Evolutionary conservation across 1,140 invertebrate species (phyloP).

Genomic region (Drosophila ficusphila): DNA sequence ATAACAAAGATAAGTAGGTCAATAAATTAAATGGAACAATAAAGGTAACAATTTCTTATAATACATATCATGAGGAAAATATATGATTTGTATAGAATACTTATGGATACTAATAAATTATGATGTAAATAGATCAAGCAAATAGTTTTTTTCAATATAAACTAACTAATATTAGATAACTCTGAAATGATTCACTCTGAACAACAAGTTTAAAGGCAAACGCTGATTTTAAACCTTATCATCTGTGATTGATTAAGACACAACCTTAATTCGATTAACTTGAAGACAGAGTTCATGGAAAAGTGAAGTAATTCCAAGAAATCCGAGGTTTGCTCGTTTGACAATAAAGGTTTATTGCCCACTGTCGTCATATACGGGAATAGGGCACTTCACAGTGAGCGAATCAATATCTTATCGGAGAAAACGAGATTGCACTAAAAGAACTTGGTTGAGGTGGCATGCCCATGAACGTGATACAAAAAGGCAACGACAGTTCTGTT

Average conservation of each 20-base stretch:
- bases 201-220: neutral
- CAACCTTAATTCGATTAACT: neutral
- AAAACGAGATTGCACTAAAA: constrained; percentile 2
- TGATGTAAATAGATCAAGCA: too few species aligned
- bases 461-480: constrained; percentile 18
- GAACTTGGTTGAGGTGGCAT: constrained; percentile 1
- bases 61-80: too few species aligned
- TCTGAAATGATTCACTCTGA: neutral
- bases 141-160: too few species aligned
- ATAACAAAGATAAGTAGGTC: constrained; percentile 5
- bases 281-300: neutral
- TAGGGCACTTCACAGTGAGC: constrained; percentile 24
- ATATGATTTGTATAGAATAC: too few species aligned
- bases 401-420: constrained; percentile 42
- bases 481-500: constrained; percentile 5
- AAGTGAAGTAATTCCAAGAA: constrained; percentile 1
- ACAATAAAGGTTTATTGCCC: constrained; percentile 11
- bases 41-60: too few species aligned
- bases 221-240: neutral
- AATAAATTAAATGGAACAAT: constrained; percentile 4
- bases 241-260: neutral
- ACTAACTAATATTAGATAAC: too few species aligned
- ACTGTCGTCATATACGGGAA: constrained; percentile 20
- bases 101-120: too few species aligned
- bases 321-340: neutral